Evolutionary conservation across 2,113 vertebrate species (phyloP), one percentile per base, ranked within the genome.

Genomic region (Chaetodon auriga): DNA sequence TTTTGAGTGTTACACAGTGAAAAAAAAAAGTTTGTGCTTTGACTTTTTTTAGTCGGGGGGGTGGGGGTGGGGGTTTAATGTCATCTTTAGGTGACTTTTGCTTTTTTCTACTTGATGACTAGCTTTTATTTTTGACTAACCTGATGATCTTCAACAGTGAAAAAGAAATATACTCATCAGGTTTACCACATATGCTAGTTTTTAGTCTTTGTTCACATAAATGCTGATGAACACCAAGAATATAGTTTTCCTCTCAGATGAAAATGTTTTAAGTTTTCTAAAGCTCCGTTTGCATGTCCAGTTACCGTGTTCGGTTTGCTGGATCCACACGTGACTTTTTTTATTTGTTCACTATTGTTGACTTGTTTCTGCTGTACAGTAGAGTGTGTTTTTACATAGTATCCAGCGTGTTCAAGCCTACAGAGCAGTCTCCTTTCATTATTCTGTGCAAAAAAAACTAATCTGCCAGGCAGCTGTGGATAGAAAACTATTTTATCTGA

Each of bases 391-490:
- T 83, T 68, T 53, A 77, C 43, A 48, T 71, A 71, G 54, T 54
- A 53, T 68, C 62, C 49, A 46, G 68, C 70, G 72, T 83, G 53
- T 78, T 64, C 64, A 79, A 60, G 43, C 75, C 60, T 48, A 48
- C n/a, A 15, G 25, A 69, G 48, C 30, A 23, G 66, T 77, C 45
- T n/a, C 55, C 25, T 82, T 78, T 79, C 25, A 77, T 85, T 80
- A 80, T 46, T 81, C 63, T 78, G 68, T 82, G 72, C 75, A 83
- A 68, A 81, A 87, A 87, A 45, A 64, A 15, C 18, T n/a, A 45
- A 61, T 30, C 45, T 78, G 54, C 62, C 57, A 66, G n/a, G 65
- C 60, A 75, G 73, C 69, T 76, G 23, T 30, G 41, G 49, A 60
- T 66, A 62, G 53, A 61, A 63, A 72, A 53, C 61, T 19, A 7